A percentile compares a stretch with the other conserved stretches of the same genome.
These are phyloP conservation scores for Zosterops hypoxanthus DNA, from an alignment of 2,113 vertebrate species.

Conservation along the genomic window DNA sequence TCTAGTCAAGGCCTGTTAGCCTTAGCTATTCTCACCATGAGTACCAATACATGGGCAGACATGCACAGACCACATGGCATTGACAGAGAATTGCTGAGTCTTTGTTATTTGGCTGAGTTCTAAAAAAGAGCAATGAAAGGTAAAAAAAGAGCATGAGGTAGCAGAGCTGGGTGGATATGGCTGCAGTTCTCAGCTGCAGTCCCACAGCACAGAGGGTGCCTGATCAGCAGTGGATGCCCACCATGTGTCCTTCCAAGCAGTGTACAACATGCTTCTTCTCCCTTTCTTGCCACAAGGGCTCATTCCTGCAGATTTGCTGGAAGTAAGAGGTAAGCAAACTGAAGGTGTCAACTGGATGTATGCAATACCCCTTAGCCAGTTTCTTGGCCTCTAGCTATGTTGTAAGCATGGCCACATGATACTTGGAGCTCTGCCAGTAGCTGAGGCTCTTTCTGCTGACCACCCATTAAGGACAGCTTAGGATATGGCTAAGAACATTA, in stretches of 20 bases:
- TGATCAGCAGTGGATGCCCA: neutral
- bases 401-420: neutral
- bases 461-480: neutral
- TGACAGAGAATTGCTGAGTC: neutral
- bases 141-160: neutral
- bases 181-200: neutral
- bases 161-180: neutral
- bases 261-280: neutral
- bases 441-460: neutral
- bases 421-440: neutral
- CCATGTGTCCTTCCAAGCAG: fast-evolving
- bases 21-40: neutral
- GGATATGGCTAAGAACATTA: neutral
- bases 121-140: neutral
- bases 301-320: neutral
- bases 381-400: neutral
- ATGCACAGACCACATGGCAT: neutral
- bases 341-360: neutral
- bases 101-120: neutral
- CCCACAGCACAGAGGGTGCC: neutral
- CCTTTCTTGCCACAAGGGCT: neutral
- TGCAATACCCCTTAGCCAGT: neutral
- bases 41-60: neutral
- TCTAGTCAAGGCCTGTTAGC: neutral
- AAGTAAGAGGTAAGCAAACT: neutral